Evolutionary conservation across 2,113 vertebrate species (phyloP).

Genomic region (Synodontis membranacea): DNA sequence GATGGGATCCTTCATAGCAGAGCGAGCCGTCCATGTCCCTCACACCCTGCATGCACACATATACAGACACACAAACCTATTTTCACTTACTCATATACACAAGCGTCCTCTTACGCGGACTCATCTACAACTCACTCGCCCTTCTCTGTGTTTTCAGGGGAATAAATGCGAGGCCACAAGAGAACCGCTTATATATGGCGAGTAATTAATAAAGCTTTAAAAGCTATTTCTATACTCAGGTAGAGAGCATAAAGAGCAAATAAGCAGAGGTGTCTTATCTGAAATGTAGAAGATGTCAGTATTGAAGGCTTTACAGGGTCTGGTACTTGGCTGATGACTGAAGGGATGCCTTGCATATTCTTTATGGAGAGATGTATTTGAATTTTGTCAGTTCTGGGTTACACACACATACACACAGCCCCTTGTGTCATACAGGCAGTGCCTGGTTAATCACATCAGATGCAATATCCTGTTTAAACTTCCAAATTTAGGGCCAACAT

Average conservation of each 20-base stretch:
- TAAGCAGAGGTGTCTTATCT: not conserved
- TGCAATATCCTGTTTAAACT: constrained; percentile 64
- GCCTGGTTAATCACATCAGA: constrained; percentile 70
- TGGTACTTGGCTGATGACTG: not conserved
- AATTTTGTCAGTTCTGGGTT: not conserved
- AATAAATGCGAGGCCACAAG: not conserved
- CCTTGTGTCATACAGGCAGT: constrained; percentile 22
- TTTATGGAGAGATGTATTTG: not conserved
- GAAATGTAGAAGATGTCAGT: not conserved
- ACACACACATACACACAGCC: constrained; percentile 21
- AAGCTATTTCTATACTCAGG: not conserved
- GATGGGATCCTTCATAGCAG: constrained; percentile 75
- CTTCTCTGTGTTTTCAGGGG: not conserved
- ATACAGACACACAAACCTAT: constrained; percentile 8
- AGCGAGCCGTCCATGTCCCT: constrained; percentile 68
- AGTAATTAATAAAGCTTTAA: constrained; percentile 1
- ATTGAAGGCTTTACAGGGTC: not conserved
- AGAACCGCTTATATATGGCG: not conserved
- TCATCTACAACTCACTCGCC: not conserved
- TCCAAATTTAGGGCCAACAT: constrained; percentile 63
- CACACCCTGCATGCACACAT: constrained; percentile 43
- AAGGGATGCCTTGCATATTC: not conserved
- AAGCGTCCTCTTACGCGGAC: not conserved
- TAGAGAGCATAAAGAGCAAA: not conserved
- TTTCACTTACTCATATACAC: not conserved